Conservation (phyloP, 2,797 vertebrate genomes). For the Pangasius sanitwongsei region DNA sequence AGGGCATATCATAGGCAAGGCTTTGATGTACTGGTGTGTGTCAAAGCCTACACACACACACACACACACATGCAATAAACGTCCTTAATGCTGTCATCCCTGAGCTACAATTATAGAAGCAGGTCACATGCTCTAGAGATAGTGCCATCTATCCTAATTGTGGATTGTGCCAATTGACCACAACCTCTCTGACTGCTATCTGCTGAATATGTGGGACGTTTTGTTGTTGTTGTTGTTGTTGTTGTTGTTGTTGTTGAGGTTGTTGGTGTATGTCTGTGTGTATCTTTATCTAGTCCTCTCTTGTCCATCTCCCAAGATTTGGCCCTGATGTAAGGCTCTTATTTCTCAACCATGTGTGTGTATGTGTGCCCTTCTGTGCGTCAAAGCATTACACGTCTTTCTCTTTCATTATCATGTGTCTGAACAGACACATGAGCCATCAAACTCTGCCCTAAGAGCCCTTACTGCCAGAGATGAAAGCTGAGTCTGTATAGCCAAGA, state of each 20-base stretch:
- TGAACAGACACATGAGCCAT: conserved; percentile 34
- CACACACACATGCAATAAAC: conserved; percentile 30
- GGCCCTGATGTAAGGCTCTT: conserved; percentile 33
- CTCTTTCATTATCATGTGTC: conserved; percentile 33
- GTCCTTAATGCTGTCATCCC: conserved; percentile 67
- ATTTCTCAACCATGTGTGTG: conserved; percentile 28
- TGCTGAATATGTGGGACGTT: conserved; percentile 40
- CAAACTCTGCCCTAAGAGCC: conserved; percentile 37
- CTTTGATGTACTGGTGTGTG: conserved; percentile 66
- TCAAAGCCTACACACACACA: conserved; percentile 53
- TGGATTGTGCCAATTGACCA: conserved; percentile 60
- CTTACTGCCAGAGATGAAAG: conserved; percentile 44
- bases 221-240: background rate
- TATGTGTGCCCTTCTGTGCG: background rate
- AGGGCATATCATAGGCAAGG: conserved; percentile 49
- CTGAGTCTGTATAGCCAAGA: conserved; percentile 27
- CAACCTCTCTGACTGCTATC: conserved; percentile 50
- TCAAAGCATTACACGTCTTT: conserved; percentile 4
- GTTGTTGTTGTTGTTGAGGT: background rate
- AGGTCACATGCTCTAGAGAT: conserved; percentile 71
- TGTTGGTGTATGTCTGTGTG: conserved; percentile 26
- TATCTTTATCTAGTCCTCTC: conserved; percentile 9
- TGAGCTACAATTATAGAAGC: conserved; percentile 71
- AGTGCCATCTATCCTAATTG: conserved; percentile 68
- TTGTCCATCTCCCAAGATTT: conserved; percentile 12